Conservation (phyloP, 2,888 invertebrate genomes). For the Chymomyza procnemis region DNA sequence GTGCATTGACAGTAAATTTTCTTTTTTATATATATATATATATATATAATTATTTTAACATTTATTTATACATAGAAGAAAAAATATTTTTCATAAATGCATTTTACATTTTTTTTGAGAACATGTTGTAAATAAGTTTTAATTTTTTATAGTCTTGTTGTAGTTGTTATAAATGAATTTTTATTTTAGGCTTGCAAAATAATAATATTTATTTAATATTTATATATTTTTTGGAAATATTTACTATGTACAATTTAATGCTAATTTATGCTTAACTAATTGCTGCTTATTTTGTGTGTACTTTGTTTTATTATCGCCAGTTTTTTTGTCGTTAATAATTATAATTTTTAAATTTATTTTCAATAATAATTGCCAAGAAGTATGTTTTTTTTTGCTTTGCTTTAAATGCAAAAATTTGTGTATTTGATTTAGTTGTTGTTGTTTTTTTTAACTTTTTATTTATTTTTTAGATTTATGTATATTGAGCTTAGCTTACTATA, state of each 20-base stretch:
- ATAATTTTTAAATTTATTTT: conserved; percentile 26
- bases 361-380: conserved; percentile 60
- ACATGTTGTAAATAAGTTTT: conserved; percentile 19
- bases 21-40: too few relatives aligned
- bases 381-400: conserved; percentile 18
- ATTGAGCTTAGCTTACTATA: conserved; percentile 60
- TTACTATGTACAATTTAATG: conserved; percentile 41
- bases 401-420: not conserved
- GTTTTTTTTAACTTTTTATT: not conserved
- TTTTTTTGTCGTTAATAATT: not conserved
- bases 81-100: conserved; percentile 49
- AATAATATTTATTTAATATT: conserved; percentile 14
- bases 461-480: conserved; percentile 3
- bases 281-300: conserved; percentile 45
- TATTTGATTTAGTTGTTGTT: not conserved
- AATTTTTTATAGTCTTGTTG: conserved; percentile 55
- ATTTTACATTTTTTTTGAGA: conserved; percentile 32
- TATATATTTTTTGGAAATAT: conserved; percentile 16
- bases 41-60: conserved; percentile 10
- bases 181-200: too few relatives aligned
- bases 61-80: conserved; percentile 23
- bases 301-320: conserved; percentile 15
- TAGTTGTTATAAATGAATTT: conserved; percentile 9
- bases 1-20: conserved; percentile 43
- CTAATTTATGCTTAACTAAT: conserved; percentile 40